Base-by-base conservation (phyloP, 2,888 invertebrate species). In the Hypomecis atomaria region DNA sequence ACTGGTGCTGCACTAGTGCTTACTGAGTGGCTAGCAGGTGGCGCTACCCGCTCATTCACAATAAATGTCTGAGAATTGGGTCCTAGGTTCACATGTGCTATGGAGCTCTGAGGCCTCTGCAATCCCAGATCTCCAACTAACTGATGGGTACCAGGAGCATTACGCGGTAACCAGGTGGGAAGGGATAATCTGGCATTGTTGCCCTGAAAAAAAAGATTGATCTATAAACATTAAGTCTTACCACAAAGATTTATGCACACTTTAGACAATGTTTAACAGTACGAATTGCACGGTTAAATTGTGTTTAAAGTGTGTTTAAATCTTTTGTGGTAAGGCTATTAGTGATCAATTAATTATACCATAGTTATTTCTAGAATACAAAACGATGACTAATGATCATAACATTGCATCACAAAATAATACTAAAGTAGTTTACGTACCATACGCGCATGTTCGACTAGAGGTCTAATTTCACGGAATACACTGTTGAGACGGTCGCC, bases 381-480 rank as follows among this genome's bases (percentile, higher is more conserved):
- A 63, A 52, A 47, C 42, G 53, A 56, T 71, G 61, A 70, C 55
- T 63, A 69, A 72, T 55, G 61, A 23, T 38, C 37, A 67, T 40
- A 43, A 40, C 67, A 73, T 75, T 72, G 72, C 72, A 77, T 75
- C 72, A 76, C 65, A 73, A 69, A 48, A 56, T n/a, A 48, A 37
- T 50, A 57, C 38, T 60, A 59, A n/a, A 59, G 56, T 52, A 38
- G 38, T 11, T 23, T 58, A 69, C 76, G 82, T 86, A 93, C 93
- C 86, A 90, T 93, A 62, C 94, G 89, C 55, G 94, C 94, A 78
- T 94, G 93, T 84, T 95, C 94, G 10, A 95, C 94, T 6, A 95
- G 86, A n/a, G 95, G 95, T 75, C 95, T 92, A 57, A 95, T 94
- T 84, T 94, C 95, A 75, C 95, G 93, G 67, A 95, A 89, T 13